A percentile compares a stretch with the other conserved stretches of the same genome.
These are phyloP conservation scores for Musca vetustissima DNA, from an alignment of 1,140 invertebrate species.

Conservation along the genomic window DNA sequence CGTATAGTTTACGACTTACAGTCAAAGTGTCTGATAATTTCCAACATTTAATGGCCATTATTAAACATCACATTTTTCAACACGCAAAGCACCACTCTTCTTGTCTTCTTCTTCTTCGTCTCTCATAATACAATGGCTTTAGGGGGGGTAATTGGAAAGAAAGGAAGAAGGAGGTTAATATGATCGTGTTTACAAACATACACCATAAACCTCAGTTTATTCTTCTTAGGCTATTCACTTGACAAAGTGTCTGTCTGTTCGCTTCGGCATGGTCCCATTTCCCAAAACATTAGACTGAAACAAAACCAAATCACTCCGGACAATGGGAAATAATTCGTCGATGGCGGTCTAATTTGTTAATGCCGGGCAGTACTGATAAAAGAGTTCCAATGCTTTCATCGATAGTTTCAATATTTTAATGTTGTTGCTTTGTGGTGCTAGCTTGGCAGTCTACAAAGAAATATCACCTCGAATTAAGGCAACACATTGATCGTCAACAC, in stretches of 20 bases:
- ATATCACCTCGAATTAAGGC: not conserved
- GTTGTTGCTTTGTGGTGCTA: too few relatives aligned
- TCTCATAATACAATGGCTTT: too few relatives aligned
- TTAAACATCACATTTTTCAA: conserved; percentile 57
- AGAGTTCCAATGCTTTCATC: conserved; percentile 14
- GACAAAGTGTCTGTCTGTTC: conserved; percentile 2
- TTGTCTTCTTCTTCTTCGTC: not conserved
- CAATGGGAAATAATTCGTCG: not conserved
- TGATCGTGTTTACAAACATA: not conserved
- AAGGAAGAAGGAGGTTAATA: too few relatives aligned
- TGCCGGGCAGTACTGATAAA: not conserved
- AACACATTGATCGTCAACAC: conserved; percentile 14
- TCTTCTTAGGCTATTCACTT: not conserved
- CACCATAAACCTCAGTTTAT: not conserved
- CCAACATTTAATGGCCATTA: conserved; percentile 55
- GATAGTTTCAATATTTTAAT: conserved; percentile 14
- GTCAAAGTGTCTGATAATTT: conserved; percentile 54
- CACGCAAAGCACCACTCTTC: conserved; percentile 33
- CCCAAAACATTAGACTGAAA: too few relatives aligned
- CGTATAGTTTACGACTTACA: conserved; percentile 48
- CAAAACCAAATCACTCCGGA: not conserved
- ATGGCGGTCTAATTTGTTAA: conserved; percentile 21
- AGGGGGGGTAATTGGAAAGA: too few relatives aligned
- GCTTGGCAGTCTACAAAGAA: not conserved
- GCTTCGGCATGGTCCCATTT: not conserved